A percentile compares a stretch with the other conserved stretches of the same genome.
These are phyloP conservation scores for Papilio gigon DNA, from an alignment of 2,888 invertebrate species.

Conservation along the genomic window DNA sequence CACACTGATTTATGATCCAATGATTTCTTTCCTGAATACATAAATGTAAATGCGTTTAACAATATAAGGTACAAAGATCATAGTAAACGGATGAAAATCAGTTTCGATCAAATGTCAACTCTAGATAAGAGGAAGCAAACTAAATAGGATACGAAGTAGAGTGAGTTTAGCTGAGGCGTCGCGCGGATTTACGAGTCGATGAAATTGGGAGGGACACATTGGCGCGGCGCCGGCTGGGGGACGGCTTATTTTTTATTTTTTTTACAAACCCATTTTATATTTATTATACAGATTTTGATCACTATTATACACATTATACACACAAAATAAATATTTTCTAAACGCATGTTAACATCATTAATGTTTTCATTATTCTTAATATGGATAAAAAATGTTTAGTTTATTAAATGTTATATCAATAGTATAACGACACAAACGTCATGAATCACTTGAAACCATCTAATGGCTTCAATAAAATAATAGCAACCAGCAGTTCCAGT, in stretches of 20 bases:
- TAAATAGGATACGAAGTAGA: constrained; percentile 7
- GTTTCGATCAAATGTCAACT: background rate
- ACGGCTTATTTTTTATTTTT: background rate
- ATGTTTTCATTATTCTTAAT: background rate
- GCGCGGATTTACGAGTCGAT: constrained; percentile 25
- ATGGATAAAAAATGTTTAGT: background rate
- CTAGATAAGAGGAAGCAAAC: background rate
- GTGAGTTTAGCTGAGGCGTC: constrained; percentile 1
- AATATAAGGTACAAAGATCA: background rate
- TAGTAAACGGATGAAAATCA: background rate
- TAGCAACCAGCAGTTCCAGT: no score
- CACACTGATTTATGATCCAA: constrained; percentile 4
- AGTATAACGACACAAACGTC: background rate
- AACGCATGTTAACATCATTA: background rate
- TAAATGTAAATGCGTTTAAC: background rate
- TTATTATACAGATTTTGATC: background rate
- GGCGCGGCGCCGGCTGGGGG: no score
- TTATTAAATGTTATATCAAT: background rate
- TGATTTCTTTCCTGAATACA: background rate
- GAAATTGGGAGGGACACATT: background rate
- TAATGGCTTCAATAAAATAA: no score
- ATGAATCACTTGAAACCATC: background rate
- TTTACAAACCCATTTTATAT: no score
- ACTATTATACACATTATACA: background rate
- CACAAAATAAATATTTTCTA: background rate